Percentiles rank a stretch among this genome's conserved stretches.
phyloP scores from a whole-genome alignment of 2,797 vertebrate species.

The Morus bassanus region DNA sequence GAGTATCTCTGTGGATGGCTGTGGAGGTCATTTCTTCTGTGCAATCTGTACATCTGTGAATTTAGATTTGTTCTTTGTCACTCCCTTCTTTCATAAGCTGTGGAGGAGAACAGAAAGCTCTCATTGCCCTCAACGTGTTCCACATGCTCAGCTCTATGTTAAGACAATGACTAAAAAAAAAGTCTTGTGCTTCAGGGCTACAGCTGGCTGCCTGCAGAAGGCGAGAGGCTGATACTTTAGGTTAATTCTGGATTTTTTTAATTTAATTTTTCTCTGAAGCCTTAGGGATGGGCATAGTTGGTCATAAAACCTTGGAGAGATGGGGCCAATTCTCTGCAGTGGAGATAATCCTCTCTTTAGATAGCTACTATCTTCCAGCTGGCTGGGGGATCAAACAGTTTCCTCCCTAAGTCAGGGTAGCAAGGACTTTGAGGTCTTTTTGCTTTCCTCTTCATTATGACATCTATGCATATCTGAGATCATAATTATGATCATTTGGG shows the following conservation, averaged over 20 bases:
- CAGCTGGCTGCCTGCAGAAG: neutral
- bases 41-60: neutral
- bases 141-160: neutral
- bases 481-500: neutral
- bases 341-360: neutral
- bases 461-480: constrained; percentile 19
- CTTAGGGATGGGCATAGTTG: neutral
- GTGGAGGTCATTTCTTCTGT: neutral
- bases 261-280: constrained; percentile 7
- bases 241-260: constrained; percentile 1
- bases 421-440: neutral
- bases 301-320: neutral
- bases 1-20: neutral
- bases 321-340: neutral
- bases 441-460: neutral
- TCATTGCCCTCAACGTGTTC: neutral
- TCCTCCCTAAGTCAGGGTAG: neutral
- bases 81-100: neutral
- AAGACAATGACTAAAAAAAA: neutral
- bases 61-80: constrained; percentile 30
- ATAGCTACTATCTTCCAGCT: neutral
- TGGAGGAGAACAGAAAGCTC: neutral
- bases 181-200: neutral
- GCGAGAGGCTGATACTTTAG: neutral
- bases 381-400: neutral